Percentiles rank a stretch among this genome's conserved stretches.
Conservation (phyloP, 2,888 invertebrate species). For the Eupithecia centaureata region DNA sequence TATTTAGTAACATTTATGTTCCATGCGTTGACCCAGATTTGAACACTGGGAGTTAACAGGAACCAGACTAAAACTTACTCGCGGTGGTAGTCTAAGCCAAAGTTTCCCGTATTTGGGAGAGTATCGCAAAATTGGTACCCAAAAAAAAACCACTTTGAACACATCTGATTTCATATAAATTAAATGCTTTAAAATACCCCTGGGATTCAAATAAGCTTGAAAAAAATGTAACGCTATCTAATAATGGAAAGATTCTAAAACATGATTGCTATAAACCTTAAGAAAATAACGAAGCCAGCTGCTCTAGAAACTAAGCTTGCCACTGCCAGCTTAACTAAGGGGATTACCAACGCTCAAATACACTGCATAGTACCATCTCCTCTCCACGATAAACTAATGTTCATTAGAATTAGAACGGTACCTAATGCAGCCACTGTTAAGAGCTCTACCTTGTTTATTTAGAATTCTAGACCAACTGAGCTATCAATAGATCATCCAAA, state of each 20-base stretch:
- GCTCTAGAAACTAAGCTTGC: background rate
- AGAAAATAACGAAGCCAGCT: background rate
- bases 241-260: background rate
- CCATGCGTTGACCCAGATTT: conserved; percentile 11
- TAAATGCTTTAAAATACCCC: background rate
- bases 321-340: background rate
- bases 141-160: background rate
- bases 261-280: background rate
- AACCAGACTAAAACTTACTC: background rate
- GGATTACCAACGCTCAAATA: background rate
- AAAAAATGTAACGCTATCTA: background rate
- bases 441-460: conserved; percentile 1
- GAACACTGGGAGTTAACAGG: background rate
- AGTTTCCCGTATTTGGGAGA: background rate
- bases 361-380: background rate
- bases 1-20: conserved; percentile 10
- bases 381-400: background rate
- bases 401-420: background rate
- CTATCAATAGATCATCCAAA: conserved; percentile 32
- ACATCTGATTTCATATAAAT: background rate
- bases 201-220: background rate
- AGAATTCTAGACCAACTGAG: conserved; percentile 9
- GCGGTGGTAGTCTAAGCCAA: background rate
- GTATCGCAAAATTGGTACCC: background rate
- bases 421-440: background rate